A percentile compares a stretch with the other conserved stretches of the same genome.
These are phyloP conservation scores for Psylliodes chrysocephalus DNA, from an alignment of 2,888 invertebrate species.

Conservation along the genomic window DNA sequence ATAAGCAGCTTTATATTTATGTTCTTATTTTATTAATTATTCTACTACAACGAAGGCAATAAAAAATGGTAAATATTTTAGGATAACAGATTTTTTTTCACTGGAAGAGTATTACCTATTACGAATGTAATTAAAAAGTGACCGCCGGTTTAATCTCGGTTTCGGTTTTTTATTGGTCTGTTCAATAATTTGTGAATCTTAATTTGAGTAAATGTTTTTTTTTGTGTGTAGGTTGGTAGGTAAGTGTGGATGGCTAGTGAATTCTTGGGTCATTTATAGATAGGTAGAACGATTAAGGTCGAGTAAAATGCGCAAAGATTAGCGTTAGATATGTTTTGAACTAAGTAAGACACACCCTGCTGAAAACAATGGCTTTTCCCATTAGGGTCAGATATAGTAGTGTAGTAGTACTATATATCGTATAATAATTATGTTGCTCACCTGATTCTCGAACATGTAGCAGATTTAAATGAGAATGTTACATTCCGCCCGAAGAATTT, in stretches of 20 bases:
- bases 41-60: no score
- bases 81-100: no score
- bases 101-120: no score
- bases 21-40: no score
- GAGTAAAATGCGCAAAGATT: constrained; percentile 21
- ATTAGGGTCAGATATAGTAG: constrained; percentile 26
- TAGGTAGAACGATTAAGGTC: constrained; percentile 14
- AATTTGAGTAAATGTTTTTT: no score
- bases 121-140: no score
- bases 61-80: no score
- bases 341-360: constrained; percentile 22
- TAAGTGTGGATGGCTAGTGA: background rate
- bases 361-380: constrained; percentile 22
- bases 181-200: no score
- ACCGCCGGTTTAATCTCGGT: no score
- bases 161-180: no score
- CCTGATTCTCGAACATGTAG: constrained; percentile 28
- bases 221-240: no score
- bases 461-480: constrained; percentile 36
- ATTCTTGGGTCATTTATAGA: constrained; percentile 2
- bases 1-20: no score
- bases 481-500: constrained; percentile 33
- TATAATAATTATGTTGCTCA: constrained; percentile 29
- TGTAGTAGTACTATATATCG: constrained; percentile 25
- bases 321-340: constrained; percentile 17